These are phyloP conservation scores for Drosophila fulvimacula DNA, from an alignment of 2,888 invertebrate genomes.

Conservation along the genomic window DNA sequence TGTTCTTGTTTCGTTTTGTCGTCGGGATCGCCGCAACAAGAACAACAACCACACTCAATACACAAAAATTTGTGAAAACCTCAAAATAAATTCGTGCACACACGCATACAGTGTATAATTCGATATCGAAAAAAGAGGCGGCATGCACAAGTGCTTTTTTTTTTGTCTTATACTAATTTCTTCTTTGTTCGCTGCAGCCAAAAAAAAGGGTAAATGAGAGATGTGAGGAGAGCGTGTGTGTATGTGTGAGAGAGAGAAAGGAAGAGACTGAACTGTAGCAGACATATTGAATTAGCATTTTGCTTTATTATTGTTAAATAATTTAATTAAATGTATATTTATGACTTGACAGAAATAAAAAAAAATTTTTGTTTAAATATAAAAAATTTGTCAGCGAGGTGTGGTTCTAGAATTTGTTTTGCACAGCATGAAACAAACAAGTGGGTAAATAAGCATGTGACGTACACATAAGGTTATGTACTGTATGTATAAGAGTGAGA, in stretches of 20 bases:
- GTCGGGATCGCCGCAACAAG: constrained; percentile 31
- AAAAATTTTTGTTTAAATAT: constrained; percentile 5
- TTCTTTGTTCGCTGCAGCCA: constrained; percentile 58
- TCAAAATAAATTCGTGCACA: constrained; percentile 47
- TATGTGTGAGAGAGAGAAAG: background rate
- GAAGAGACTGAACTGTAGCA: constrained; percentile 7
- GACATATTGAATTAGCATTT: constrained; percentile 48
- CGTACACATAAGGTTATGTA: background rate
- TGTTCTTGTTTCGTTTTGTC: constrained; percentile 17
- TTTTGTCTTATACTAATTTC: constrained; percentile 46
- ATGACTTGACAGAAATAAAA: constrained; percentile 20
- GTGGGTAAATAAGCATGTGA: constrained; percentile 29
- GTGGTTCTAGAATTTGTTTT: constrained; percentile 34
- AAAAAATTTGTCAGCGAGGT: constrained; percentile 22
- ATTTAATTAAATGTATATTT: constrained; percentile 50
- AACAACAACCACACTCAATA: constrained; percentile 68
- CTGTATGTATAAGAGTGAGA: background rate
- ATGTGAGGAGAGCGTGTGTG: background rate
- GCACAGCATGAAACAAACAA: constrained; percentile 36
- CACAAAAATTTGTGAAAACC: constrained; percentile 66
- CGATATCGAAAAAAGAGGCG: constrained; percentile 37
- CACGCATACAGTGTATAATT: constrained; percentile 17
- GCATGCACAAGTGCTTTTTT: constrained; percentile 64
- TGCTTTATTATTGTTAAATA: constrained; percentile 43
- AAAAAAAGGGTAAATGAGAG: constrained; percentile 16